Evolutionary conservation across 2,888 invertebrate species (phyloP).

Genomic region (Mesorhabditis sp.): DNA sequence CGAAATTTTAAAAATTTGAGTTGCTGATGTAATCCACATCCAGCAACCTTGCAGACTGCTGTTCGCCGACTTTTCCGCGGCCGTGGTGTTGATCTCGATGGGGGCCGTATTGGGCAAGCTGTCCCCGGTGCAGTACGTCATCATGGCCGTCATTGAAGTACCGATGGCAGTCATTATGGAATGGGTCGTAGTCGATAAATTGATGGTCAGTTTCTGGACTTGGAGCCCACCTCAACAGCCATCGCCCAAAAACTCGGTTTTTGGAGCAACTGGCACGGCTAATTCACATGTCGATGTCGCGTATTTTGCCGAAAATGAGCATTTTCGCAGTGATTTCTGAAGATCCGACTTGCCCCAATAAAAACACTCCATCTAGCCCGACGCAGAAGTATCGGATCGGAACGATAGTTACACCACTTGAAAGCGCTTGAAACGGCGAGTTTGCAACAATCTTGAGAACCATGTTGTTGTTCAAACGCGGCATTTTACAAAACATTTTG

Average conservation of each 20-base stretch:
- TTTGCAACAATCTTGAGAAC: too few species aligned
- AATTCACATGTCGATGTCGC: too few species aligned
- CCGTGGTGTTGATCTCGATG: constrained; percentile 63
- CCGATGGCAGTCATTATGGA: constrained; percentile 59
- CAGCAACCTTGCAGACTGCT: constrained; percentile 38
- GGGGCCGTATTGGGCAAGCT: constrained; percentile 62
- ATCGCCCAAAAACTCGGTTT: not conserved
- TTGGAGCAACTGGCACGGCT: too few species aligned
- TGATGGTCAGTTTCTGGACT: constrained; percentile 46
- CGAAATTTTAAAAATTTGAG: not conserved
- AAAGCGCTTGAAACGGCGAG: too few species aligned
- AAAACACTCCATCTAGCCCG: too few species aligned
- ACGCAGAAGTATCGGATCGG: too few species aligned
- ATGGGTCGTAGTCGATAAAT: constrained; percentile 23
- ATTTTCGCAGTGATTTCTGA: too few species aligned
- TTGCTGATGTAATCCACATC: not conserved
- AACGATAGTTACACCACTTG: too few species aligned
- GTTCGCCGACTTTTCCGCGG: constrained; percentile 60
- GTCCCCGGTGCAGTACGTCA: constrained; percentile 59
- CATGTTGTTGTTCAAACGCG: too few species aligned
- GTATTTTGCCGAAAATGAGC: too few species aligned
- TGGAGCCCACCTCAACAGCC: not conserved
- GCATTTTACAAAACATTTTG: too few species aligned
- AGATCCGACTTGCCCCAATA: too few species aligned
- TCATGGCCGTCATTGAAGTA: constrained; percentile 61